Evolutionary conservation across 30 jellyfish, hydroid and myxozoan genomes (phyloP).

Genomic region (Cassiopea andromeda): DNA sequence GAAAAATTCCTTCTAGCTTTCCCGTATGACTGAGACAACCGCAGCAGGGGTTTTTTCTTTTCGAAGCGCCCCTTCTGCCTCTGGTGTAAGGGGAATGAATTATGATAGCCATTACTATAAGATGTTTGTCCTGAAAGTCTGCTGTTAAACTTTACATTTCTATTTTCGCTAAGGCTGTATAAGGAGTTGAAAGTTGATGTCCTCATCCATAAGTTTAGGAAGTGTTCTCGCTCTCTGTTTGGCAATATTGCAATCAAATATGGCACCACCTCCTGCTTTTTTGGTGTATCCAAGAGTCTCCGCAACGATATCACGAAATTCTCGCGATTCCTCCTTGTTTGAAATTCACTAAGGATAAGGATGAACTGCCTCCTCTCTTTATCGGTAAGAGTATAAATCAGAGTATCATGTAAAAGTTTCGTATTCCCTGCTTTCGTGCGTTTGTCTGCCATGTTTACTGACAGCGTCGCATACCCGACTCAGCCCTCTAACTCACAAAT

Average conservation of each 20-base stretch:
- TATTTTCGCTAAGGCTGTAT: constrained; percentile 14
- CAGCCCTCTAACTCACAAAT: background rate
- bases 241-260: constrained; percentile 60
- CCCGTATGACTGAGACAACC: background rate
- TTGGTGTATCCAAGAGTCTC: constrained; percentile 51
- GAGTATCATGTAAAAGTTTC: constrained; percentile 61
- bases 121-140: background rate
- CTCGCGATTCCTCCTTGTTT: constrained; percentile 47
- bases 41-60: background rate
- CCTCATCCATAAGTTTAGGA: constrained; percentile 73
- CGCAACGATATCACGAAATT: constrained; percentile 63
- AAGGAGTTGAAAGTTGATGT: constrained; percentile 61
- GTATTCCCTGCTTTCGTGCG: constrained; percentile 49
- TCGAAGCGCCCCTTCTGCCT: background rate
- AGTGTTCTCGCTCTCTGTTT: constrained; percentile 65
- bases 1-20: background rate
- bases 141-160: background rate
- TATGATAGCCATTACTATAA: background rate
- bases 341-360: constrained; percentile 41
- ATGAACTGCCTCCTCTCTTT: constrained; percentile 52
- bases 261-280: constrained; percentile 73
- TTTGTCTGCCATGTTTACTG: constrained; percentile 66
- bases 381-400: constrained; percentile 40
- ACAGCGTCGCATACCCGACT: background rate
- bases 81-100: constrained; percentile 20